Conservation (phyloP, 2,888 invertebrate species). For the Cosmia trapezina region DNA sequence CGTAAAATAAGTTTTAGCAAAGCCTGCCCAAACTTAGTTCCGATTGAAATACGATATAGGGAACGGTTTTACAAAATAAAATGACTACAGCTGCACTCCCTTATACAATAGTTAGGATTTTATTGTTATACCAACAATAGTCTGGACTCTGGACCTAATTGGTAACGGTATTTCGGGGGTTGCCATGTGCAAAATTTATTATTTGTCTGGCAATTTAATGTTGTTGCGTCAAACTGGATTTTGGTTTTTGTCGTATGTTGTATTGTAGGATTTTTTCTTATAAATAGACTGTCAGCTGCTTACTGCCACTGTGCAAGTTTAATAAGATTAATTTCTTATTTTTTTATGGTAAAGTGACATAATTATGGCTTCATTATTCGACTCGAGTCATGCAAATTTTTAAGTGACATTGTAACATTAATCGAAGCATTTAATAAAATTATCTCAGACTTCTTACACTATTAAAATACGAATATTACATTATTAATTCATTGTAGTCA, state of each 20-base stretch:
- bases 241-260: neutral
- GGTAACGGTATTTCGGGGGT: slow-evolving; percentile 52
- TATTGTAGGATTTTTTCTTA: slow-evolving; percentile 4
- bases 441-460: too few species aligned
- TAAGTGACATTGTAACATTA: too few species aligned
- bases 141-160: slow-evolving; percentile 39
- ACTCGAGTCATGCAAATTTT: too few species aligned
- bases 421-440: too few species aligned
- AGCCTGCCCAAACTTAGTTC: neutral
- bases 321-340: too few species aligned
- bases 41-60: slow-evolving; percentile 35
- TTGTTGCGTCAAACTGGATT: slow-evolving; percentile 46
- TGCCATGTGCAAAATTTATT: slow-evolving; percentile 56
- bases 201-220: slow-evolving; percentile 32
- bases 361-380: too few species aligned
- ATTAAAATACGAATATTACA: too few species aligned
- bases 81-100: slow-evolving; percentile 43
- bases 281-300: neutral
- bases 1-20: neutral
- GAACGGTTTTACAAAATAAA: slow-evolving; percentile 27
- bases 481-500: too few species aligned
- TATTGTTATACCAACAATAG: slow-evolving; percentile 54
- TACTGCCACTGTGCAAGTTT: neutral
- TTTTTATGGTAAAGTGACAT: too few species aligned
- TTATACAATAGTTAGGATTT: slow-evolving; percentile 43